These are phyloP conservation scores for Parapsyche elsis DNA, from an alignment of 1,140 invertebrate species.

Conservation along the genomic window DNA sequence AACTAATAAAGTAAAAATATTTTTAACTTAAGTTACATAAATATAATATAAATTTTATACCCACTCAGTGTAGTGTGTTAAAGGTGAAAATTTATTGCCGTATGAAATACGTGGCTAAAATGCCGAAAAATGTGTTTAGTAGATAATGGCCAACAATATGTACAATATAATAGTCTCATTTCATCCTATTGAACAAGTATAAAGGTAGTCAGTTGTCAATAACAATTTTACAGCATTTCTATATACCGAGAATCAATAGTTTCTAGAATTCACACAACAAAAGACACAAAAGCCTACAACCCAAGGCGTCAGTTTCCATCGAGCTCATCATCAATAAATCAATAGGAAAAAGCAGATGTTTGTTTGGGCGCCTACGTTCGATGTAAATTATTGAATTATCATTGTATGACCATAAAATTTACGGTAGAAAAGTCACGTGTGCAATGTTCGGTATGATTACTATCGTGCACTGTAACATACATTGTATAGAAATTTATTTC, in stretches of 20 bases:
- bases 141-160: slow-evolving; percentile 48
- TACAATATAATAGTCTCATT: slow-evolving; percentile 49
- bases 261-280: slow-evolving; percentile 7
- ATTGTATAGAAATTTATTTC: no score
- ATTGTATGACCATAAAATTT: neutral
- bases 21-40: no score
- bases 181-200: slow-evolving; percentile 51
- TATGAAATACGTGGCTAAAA: slow-evolving; percentile 12
- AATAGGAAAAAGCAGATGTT: slow-evolving; percentile 15
- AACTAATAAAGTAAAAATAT: no score
- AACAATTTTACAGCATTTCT: slow-evolving; percentile 8
- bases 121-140: slow-evolving; percentile 32
- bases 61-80: neutral
- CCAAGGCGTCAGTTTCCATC: slow-evolving; percentile 4
- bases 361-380: neutral
- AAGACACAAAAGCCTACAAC: slow-evolving; percentile 15
- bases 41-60: neutral
- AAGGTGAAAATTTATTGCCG: slow-evolving; percentile 20
- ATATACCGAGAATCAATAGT: neutral
- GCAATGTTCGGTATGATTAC: no score
- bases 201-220: slow-evolving; percentile 44
- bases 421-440: neutral
- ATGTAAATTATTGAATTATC: slow-evolving; percentile 13
- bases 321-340: slow-evolving; percentile 37
- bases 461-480: no score